A percentile compares a stretch with the other conserved stretches of the same genome.
phyloP scores from a whole-genome alignment of 2,797 vertebrate species.

The Chiloscyllium punctatum region DNA sequence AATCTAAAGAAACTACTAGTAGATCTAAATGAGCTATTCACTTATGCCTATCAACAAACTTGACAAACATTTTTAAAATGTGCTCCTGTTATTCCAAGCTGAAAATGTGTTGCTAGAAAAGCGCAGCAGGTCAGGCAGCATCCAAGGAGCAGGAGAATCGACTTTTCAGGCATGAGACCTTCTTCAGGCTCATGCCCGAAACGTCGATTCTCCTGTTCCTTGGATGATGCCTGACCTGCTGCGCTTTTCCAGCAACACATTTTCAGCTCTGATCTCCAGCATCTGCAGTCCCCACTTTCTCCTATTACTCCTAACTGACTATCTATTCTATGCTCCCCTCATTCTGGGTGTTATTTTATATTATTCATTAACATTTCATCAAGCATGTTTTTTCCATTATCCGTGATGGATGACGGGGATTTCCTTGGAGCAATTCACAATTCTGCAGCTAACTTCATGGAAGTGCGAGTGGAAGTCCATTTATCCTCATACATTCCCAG shows the following conservation, averaged over 20 bases:
- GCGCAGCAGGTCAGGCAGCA: no score
- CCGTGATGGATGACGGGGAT: no score
- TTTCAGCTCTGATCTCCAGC: no score
- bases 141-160: no score
- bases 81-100: neutral
- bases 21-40: neutral
- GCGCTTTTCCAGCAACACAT: no score
- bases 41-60: neutral
- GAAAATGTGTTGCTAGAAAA: no score
- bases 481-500: neutral
- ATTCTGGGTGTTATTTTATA: neutral
- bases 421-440: neutral
- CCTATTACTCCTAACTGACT: neutral
- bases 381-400: neutral
- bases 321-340: neutral
- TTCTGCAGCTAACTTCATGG: neutral
- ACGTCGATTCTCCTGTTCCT: no score
- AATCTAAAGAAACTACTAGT: neutral
- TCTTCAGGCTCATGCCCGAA: no score
- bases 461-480: neutral
- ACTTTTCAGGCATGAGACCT: no score
- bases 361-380: neutral
- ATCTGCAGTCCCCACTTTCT: no score
- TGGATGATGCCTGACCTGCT: no score
- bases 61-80: neutral